phyloP scores from a whole-genome alignment of 2,113 vertebrate genomes.

The Etia nguti region DNA sequence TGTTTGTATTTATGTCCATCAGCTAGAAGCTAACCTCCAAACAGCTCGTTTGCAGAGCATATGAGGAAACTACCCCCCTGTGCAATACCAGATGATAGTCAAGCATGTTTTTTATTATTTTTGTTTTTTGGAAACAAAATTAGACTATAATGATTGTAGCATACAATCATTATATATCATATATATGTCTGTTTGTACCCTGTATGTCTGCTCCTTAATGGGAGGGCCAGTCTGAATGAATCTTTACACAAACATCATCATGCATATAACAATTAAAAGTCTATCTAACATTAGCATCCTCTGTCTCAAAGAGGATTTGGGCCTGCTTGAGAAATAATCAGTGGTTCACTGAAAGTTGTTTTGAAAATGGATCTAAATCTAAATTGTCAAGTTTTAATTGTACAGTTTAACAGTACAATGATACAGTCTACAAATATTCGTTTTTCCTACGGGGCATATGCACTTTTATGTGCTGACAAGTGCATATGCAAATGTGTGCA shows the following conservation, averaged over 20 bases:
- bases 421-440: neutral
- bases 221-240: too few relatives aligned
- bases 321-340: neutral
- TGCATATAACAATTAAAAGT: neutral
- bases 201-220: neutral
- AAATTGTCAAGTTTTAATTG: neutral
- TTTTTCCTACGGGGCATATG: neutral
- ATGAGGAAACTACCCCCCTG: neutral
- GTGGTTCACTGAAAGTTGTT: neutral
- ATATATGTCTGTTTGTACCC: neutral
- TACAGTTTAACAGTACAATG: neutral
- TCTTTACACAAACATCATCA: neutral
- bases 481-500: neutral
- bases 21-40: neutral
- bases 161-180: too few relatives aligned
- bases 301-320: neutral
- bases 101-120: neutral
- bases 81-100: neutral
- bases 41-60: neutral
- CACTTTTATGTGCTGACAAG: neutral
- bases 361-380: neutral
- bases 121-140: neutral
- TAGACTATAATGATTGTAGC: rapidly evolving
- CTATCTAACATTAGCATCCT: neutral
- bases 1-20: neutral